A percentile compares a stretch with the other conserved stretches of the same genome.
Conservation (phyloP, 1,140 invertebrate species). For the Acyrthosiphon pisum region DNA sequence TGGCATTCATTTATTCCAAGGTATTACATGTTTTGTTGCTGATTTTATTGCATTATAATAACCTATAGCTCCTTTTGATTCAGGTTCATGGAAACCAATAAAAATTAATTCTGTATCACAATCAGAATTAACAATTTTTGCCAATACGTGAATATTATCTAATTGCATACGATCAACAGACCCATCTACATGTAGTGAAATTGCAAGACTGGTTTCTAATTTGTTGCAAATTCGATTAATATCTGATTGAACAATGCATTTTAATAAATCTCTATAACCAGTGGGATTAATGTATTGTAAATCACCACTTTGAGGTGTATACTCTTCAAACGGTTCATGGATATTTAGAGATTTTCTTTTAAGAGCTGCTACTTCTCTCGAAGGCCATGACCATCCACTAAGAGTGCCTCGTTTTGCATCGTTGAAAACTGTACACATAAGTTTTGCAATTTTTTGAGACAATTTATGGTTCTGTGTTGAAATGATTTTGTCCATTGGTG, state of each 20-base stretch:
- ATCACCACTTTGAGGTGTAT: neutral
- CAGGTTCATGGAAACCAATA: neutral
- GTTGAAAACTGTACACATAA: neutral
- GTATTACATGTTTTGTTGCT: neutral
- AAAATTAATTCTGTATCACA: neutral
- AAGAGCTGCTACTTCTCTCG: neutral
- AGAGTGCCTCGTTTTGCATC: neutral
- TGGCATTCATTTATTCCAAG: neutral
- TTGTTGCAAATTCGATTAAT: neutral
- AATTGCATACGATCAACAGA: no score
- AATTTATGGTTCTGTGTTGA: neutral
- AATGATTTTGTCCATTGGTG: neutral
- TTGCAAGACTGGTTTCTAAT: neutral
- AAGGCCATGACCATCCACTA: neutral
- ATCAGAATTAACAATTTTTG: neutral
- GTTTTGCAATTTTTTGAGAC: neutral
- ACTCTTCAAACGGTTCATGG: neutral
- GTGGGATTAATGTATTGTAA: neutral
- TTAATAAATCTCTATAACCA: neutral
- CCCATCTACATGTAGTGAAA: neutral
- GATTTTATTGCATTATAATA: neutral
- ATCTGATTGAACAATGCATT: neutral
- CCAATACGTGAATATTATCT: neutral
- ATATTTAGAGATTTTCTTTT: neutral
- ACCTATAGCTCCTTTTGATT: neutral